Base-by-base conservation (phyloP, 2,797 vertebrate genomes). In the Thaleichthys pacificus region DNA sequence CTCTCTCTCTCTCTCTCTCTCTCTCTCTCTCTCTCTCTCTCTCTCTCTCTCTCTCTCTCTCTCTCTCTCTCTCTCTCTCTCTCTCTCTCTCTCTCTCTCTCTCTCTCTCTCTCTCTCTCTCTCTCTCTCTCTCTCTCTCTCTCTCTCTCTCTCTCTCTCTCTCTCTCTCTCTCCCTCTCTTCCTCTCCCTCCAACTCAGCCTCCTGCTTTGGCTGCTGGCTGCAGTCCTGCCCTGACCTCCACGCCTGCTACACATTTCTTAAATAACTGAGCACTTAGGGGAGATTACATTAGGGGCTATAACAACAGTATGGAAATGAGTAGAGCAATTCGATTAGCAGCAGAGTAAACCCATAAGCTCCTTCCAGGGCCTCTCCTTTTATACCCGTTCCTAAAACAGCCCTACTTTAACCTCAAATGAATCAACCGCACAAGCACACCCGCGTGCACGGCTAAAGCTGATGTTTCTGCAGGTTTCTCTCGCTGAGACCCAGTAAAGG, bases 281-380 rank as follows among this genome's bases (percentile, higher is more conserved):
- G 91, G 85, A 91, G 92, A 93, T 93, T 91, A 89, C 92, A 93
- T 93, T 92, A 92, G 85, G 61, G 78, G 79, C 89, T 91, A 90
- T 90, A 92, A 92, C 90, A 91, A 92, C 86, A 84, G 87, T 93
- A 94, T 94, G 93, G 90, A 93, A 93, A 93, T 93, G 88, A 93
- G 92, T 78, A 79, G 76, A 87, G 88, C 89, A 92, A 93, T 93
- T 92, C 85, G 91, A 93, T 93, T 93, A 93, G 91, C 89, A 85
- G 89, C 87, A 83, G 85, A 89, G 87, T 87, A 82, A 86, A 88
- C 87, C 89, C 88, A 90, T 87, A 89, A 90, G 89, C 86, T 85
- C 76, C 76, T 88, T 86, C 90, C 85, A 90, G 88, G 80, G 80
- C 81, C 81, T 75, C 84, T 87, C 79, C 80, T 89, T 91, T 92